Evolutionary conservation across 2,888 invertebrate species (phyloP).

Genomic region (Drosophila paramelanica): DNA sequence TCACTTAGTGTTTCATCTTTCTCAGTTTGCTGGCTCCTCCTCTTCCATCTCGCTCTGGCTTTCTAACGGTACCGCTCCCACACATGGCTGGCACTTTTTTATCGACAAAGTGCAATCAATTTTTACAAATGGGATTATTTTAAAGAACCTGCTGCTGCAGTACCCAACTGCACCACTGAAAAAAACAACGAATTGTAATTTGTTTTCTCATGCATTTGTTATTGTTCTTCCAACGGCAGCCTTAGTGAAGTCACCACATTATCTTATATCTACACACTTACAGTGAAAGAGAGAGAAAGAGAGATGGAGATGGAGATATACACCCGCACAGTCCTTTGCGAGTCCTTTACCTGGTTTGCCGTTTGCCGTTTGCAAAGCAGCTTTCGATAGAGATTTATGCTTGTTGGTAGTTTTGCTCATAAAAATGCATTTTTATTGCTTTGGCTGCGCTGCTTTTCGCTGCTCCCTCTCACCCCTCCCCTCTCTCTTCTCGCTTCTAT

Average conservation of each 20-base stretch:
- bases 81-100: conserved; percentile 52
- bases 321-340: conserved; percentile 24
- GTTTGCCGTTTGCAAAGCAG: conserved; percentile 73
- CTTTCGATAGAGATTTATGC: conserved; percentile 80
- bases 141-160: conserved; percentile 53
- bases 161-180: background rate
- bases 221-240: conserved; percentile 70
- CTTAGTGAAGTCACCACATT: conserved; percentile 77
- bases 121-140: conserved; percentile 81
- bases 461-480: background rate
- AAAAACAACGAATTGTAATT: conserved; percentile 73
- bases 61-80: background rate
- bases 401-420: conserved; percentile 81
- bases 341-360: conserved; percentile 30
- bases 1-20: conserved; percentile 66
- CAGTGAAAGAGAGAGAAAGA: conserved; percentile 5
- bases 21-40: conserved; percentile 12
- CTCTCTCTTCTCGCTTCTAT: background rate
- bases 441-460: conserved; percentile 59
- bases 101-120: conserved; percentile 81
- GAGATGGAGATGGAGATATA: background rate
- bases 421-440: conserved; percentile 81
- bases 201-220: conserved; percentile 80
- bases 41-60: conserved; percentile 11
- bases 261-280: conserved; percentile 65